Evolutionary conservation across 2,888 invertebrate genomes (phyloP).

Genomic region (Agonopterix alstromeriana): DNA sequence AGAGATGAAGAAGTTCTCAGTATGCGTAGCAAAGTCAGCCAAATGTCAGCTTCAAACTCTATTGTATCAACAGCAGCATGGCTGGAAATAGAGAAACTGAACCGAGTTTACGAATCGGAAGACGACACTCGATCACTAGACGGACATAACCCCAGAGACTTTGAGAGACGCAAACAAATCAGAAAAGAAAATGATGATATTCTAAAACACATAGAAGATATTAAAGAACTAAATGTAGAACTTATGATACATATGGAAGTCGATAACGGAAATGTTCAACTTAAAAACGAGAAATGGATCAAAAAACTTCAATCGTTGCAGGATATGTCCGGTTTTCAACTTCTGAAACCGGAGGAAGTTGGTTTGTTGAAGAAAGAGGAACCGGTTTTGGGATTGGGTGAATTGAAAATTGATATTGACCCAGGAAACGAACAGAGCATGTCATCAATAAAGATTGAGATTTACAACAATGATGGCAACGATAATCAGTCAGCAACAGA

Average conservation of each 20-base stretch:
- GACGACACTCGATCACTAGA: conserved; percentile 13
- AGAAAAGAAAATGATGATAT: conserved; percentile 19
- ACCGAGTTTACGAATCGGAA: conserved; percentile 24
- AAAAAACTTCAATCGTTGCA: conserved; percentile 37
- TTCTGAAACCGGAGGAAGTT: conserved; percentile 40
- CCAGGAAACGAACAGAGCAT: conserved; percentile 17
- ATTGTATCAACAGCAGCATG: conserved; percentile 26
- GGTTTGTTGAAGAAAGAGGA: conserved; percentile 20
- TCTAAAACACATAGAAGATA: conserved; percentile 18
- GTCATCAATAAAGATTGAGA: conserved; percentile 34
- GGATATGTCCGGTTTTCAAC: conserved; percentile 23
- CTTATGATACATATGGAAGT: conserved; percentile 12
- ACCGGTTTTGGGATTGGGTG: conserved; percentile 18
- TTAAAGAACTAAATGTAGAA: conserved; percentile 29
- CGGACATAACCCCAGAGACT: conserved; percentile 1
- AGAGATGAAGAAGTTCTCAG: conserved; percentile 20
- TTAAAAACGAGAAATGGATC: conserved; percentile 45
- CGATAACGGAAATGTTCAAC: conserved; percentile 11
- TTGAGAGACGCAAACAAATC: conserved; percentile 12
- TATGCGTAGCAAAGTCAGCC: conserved; percentile 8
- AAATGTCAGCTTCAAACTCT: not conserved
- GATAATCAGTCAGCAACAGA: not conserved
- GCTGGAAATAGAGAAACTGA: conserved; percentile 35
- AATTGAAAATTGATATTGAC: conserved; percentile 42
- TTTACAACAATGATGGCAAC: conserved; percentile 13